phyloP scores from a whole-genome alignment of 2,888 invertebrate genomes.

The Conistra vaccinii region DNA sequence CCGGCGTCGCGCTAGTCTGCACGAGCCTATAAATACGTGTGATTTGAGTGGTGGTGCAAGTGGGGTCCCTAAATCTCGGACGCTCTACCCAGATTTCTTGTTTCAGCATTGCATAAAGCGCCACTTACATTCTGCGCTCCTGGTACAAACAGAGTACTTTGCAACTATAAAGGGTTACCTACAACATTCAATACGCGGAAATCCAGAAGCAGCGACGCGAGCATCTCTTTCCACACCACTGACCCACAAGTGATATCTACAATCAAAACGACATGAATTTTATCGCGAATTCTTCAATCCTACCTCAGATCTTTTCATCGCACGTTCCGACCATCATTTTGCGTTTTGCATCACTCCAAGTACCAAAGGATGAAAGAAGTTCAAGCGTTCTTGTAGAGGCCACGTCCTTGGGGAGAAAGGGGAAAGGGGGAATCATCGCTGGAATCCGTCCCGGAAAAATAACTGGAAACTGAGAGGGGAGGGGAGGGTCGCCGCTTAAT shows the following conservation, averaged over 20 bases:
- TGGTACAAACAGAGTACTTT: constrained; percentile 13
- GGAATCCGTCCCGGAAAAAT: constrained; percentile 80
- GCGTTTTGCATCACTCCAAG: constrained; percentile 75
- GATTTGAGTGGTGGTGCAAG: no score
- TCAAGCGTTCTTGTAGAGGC: constrained; percentile 80
- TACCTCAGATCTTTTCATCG: constrained; percentile 65
- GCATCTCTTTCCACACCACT: constrained; percentile 50
- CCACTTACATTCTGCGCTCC: neutral
- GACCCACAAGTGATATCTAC: constrained; percentile 54
- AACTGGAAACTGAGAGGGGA: constrained; percentile 75
- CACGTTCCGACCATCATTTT: constrained; percentile 72
- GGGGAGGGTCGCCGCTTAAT: constrained; percentile 77
- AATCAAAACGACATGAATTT: constrained; percentile 59
- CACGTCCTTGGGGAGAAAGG: constrained; percentile 75
- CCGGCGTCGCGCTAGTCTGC: no score
- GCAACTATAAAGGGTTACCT: constrained; percentile 46
- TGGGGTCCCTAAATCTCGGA: neutral
- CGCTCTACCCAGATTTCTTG: neutral
- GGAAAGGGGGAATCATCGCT: constrained; percentile 76
- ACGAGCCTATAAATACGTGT: no score
- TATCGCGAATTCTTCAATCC: constrained; percentile 53
- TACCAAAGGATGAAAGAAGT: constrained; percentile 83
- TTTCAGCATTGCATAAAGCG: neutral
- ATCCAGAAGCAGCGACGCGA: constrained; percentile 36
- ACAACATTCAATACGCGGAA: constrained; percentile 18